Evolutionary conservation across 2,113 vertebrate species (phyloP).

Genomic region (Panthera uncia): DNA sequence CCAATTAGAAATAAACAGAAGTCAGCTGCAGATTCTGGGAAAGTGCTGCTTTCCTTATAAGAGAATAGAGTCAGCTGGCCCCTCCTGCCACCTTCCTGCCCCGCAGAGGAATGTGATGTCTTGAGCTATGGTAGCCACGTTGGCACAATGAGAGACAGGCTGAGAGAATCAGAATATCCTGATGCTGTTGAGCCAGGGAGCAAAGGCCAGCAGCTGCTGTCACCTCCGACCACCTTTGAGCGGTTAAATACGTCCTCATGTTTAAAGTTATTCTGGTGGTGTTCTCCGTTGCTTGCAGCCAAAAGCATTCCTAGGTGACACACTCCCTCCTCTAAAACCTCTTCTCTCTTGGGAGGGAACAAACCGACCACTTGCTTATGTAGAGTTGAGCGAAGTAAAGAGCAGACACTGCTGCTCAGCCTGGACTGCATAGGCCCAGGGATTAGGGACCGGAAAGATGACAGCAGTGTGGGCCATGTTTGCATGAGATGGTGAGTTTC

Average conservation of each 20-base stretch:
- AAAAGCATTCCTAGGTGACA: neutral
- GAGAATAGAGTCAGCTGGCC: neutral
- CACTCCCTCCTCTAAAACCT: neutral
- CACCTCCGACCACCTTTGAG: neutral
- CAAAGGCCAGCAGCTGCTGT: neutral
- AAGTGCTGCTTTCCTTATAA: neutral
- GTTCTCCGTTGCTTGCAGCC: slow-evolving; percentile 29
- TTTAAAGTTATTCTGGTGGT: slow-evolving; percentile 7
- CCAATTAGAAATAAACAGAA: neutral
- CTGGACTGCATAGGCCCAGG: neutral
- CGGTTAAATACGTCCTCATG: neutral
- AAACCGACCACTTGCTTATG: neutral
- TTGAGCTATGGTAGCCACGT: neutral
- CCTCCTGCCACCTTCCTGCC: neutral
- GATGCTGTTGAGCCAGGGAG: neutral
- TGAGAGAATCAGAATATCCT: neutral
- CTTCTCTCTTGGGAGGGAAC: neutral
- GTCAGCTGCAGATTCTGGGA: neutral
- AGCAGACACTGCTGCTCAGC: neutral
- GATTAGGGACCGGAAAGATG: neutral
- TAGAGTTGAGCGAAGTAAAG: neutral
- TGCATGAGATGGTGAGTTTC: neutral
- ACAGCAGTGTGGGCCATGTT: neutral
- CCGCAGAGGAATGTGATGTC: neutral
- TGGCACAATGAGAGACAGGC: neutral